A percentile compares a stretch with the other conserved stretches of the same genome.
Conservation (phyloP, 2,888 invertebrate species). For the Atethmia centrago region DNA sequence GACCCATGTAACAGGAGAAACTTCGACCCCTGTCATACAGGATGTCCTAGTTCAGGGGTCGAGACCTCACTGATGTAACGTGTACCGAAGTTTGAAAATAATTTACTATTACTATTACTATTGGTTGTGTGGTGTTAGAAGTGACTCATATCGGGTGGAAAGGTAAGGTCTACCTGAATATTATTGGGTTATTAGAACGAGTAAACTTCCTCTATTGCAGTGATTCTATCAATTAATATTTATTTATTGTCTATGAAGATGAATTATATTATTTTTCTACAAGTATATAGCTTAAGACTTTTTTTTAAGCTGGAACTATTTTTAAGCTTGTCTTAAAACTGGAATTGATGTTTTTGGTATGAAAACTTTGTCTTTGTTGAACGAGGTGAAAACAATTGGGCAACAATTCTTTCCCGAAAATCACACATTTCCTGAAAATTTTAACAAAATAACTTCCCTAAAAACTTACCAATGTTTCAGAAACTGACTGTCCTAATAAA, state of each 20-base stretch:
- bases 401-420: neutral
- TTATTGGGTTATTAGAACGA: neutral
- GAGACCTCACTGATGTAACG: too few relatives aligned
- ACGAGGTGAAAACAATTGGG: neutral
- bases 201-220: neutral
- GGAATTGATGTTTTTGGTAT: neutral
- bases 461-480: neutral
- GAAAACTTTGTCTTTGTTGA: neutral
- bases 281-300: too few relatives aligned
- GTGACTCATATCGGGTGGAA: neutral
- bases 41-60: too few relatives aligned
- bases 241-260: neutral
- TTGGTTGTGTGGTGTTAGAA: constrained; percentile 4
- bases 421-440: too few relatives aligned
- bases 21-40: too few relatives aligned
- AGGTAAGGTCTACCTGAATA: constrained; percentile 8
- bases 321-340: too few relatives aligned
- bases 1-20: too few relatives aligned
- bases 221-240: neutral
- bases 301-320: too few relatives aligned
- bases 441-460: neutral
- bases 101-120: too few relatives aligned
- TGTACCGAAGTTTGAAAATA: too few relatives aligned
- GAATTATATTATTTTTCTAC: neutral
- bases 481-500: neutral